Conservation (phyloP, 2,113 vertebrate species). For the Diadophis punctatus region DNA sequence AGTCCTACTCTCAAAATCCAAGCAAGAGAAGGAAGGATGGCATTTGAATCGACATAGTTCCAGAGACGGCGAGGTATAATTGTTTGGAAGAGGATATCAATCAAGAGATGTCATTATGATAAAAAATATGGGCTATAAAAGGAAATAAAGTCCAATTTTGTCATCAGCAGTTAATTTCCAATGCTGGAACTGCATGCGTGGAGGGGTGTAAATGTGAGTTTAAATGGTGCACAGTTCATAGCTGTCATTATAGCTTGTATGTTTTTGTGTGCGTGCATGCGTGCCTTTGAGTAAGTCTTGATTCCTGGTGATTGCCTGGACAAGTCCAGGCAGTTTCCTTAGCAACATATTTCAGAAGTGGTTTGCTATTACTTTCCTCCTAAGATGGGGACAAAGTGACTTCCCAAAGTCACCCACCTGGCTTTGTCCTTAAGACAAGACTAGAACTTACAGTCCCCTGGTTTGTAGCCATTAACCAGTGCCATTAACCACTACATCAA, state of each 20-base stretch:
- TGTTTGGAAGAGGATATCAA: background rate
- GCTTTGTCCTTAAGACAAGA: background rate
- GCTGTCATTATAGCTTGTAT: background rate
- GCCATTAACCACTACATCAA: background rate
- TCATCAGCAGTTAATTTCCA: background rate
- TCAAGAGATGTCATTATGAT: background rate
- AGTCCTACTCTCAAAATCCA: slow-evolving; percentile 22
- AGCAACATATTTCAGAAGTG: background rate
- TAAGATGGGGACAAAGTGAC: background rate
- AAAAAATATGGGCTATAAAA: background rate
- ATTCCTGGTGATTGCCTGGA: background rate
- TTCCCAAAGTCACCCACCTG: background rate
- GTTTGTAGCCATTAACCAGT: background rate
- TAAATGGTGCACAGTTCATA: background rate
- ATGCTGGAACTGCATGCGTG: background rate
- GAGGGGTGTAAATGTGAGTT: background rate
- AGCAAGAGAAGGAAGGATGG: background rate
- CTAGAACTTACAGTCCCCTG: background rate
- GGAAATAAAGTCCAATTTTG: background rate
- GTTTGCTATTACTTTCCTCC: background rate
- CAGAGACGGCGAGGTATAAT: background rate
- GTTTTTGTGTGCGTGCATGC: background rate
- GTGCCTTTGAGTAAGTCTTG: background rate
- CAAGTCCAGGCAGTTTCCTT: background rate
- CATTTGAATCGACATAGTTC: background rate